Evolutionary conservation across 1,140 invertebrate genomes (phyloP), one percentile per base, ranked within the genome.

Genomic region (Danaus plexippus): DNA sequence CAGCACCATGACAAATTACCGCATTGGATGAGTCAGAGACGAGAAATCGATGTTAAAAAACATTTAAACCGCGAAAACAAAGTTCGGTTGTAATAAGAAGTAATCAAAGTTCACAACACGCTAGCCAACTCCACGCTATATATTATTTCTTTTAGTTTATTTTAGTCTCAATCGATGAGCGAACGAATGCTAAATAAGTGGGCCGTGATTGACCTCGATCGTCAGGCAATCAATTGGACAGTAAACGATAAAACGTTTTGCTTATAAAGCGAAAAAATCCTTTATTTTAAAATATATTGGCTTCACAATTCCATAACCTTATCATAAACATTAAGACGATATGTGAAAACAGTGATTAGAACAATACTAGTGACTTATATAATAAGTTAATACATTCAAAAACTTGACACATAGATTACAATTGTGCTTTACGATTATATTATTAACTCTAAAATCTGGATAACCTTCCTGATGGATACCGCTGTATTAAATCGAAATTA

Each of bases 271-370:
- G 81, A 76, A 77, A 83, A 82, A 79, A 80, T 85, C 75, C 78
- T 85, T 87, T 85, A 85, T 87, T 87, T 87, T 87, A 85, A 85
- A 87, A 85, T 87, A 87, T 82, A 87, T 81, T 80, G 79, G 77
- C 75, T 87, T 87, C 80, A 87, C 84, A 87, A 85, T 86, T 85
- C 76, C 66, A 79, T 80, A 84, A 75, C 65, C 79, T 83, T 87
- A 85, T 59, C 64, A 77, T 73, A 82, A 85, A 58, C 76, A 51
- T 60, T 75, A 83, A 81, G 80, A 84, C 81, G 84, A 87, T 87
- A 87, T 87, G 81, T 87, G 70, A 64, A 75, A 85, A 86, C 80
- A 85, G 77, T 75, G 74, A 81, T 84, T 76, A 84, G 79, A 84
- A 86, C 78, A 84, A 75, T 78, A 70, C 75, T 74, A 75, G 76